Conservation (phyloP, 2,113 vertebrate species). For the Phaethornis superciliosus region DNA sequence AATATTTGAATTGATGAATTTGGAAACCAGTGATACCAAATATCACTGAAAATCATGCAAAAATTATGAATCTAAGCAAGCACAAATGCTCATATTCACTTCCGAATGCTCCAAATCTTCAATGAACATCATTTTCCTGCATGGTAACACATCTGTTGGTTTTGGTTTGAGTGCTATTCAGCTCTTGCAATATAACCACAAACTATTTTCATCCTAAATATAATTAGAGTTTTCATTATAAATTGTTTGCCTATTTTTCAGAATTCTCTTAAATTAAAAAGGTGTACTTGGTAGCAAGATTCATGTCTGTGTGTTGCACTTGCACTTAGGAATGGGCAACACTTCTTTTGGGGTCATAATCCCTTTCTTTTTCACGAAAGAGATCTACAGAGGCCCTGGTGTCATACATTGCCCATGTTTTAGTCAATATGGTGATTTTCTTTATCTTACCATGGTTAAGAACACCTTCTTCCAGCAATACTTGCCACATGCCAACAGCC, state of each 20-base stretch:
- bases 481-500: conserved; percentile 98
- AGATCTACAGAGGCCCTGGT: background rate
- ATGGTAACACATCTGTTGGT: background rate
- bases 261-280: background rate
- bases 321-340: conserved; percentile 5
- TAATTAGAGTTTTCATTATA: conserved; percentile 19
- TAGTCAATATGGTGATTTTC: background rate
- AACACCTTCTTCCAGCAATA: conserved; percentile 92
- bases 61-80: background rate
- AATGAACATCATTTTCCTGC: background rate
- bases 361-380: background rate
- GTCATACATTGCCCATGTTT: background rate
- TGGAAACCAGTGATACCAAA: background rate
- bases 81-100: background rate
- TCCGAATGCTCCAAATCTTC: background rate
- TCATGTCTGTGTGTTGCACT: background rate
- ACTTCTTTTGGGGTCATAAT: background rate
- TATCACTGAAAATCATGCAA: background rate
- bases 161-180: background rate
- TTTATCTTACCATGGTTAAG: conserved; percentile 91
- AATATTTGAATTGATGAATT: background rate
- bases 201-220: conserved; percentile 35
- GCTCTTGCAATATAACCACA: conserved; percentile 30
- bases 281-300: background rate
- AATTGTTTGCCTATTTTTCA: conserved; percentile 36